Base-by-base conservation (phyloP, 2,888 invertebrate genomes). In the Periphyllus acericola region DNA sequence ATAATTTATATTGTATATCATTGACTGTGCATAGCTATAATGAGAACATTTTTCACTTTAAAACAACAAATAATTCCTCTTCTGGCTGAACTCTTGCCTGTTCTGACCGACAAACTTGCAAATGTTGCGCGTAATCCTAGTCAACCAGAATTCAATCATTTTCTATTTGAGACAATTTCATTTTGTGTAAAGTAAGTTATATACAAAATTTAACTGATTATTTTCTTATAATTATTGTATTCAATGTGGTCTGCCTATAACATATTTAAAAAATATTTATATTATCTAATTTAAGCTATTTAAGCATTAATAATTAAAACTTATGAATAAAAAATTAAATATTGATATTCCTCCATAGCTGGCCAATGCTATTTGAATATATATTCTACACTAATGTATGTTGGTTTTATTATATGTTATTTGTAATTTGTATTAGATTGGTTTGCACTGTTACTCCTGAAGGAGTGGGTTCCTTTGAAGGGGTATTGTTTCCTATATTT, bases 91-190 rank as follows among this genome's bases (percentile, higher is more conserved):
- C 93, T 97, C 4, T 92, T 99, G 89, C 96, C 96, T 0, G 95
- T 96, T 91, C 93, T 99, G 34, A 97, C 97, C 0, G 94, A 95
- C 90, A 97, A 97, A 92, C 92, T 99, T 75, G 92, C 95, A 8
- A 92, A 94, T 66, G 97, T 98, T 52, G 94, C 98, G 85, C 96
- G 96, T 93, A 99, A 99, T 93, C 97, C 99, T 0, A 97, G 96
- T 90, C 96, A 98, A 91, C 99, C 99, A 0, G 97, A 98, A 92
- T 99, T 99, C 93, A 99, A 99, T 93, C 99, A 99, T 92, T 99
- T 96, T 92, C 93, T 99, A 68, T 99, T 99, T 91, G 99, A 99
- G 93, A 96, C 97, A 0, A 93, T 99, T 72, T 96, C 98, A 46
- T 92, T 99, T 76, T 94, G 96, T 6, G 95, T 97, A n/a, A 95